Base-by-base conservation (phyloP, 2,797 vertebrate species). In the Sarcoramphus papa region DNA sequence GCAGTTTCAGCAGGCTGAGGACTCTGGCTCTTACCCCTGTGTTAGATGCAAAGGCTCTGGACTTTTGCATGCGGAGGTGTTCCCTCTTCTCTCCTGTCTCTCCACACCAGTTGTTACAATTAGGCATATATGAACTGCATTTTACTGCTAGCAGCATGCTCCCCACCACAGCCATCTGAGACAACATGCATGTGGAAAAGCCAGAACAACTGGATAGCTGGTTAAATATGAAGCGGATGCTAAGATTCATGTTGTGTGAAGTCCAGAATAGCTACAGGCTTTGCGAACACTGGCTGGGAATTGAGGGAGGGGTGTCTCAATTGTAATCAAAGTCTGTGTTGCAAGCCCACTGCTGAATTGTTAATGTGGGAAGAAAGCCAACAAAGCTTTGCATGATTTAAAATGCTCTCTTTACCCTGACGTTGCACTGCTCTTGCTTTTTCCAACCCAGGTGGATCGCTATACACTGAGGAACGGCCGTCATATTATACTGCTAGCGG, bases 401-500 rank as follows among this genome's bases (percentile, higher is more conserved):
- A 40, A 63, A 23, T 40, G 45, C 17, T 83, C 25, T 9, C 4
- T 63, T 12, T 43, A 8, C 19, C 56, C 65, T 96, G 64, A 82
- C 7, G 3, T 14, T 6, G 17, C 25, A 15, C 6, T 82, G n/a
- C n/a, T 68, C 12, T 57, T 76, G 16, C 21, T 53, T 50, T 85
- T 53, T 47, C 33, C 56, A 25, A 11, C 72, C 15, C 98, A 99
- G 99, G 99, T 99, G 43, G 99, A 99, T 95, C 99, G 99, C 14
- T 99, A 98, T 56, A 97, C 88, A 0, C 47, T 99, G 98, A 99
- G 99, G 97, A 99, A 97, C 1, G 99, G 99, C 1, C 98, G 74
- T 13, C 99, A 99, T 85, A 37, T 99, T 93, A 99, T 99, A 67
- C 56, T 99, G 88, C 97, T 99, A 90, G 99, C 99, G 0, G 99